A percentile compares a stretch with the other conserved stretches of the same genome.
These are phyloP conservation scores for Cacoxenus indagator DNA, from an alignment of 2,888 invertebrate species.

Conservation along the genomic window DNA sequence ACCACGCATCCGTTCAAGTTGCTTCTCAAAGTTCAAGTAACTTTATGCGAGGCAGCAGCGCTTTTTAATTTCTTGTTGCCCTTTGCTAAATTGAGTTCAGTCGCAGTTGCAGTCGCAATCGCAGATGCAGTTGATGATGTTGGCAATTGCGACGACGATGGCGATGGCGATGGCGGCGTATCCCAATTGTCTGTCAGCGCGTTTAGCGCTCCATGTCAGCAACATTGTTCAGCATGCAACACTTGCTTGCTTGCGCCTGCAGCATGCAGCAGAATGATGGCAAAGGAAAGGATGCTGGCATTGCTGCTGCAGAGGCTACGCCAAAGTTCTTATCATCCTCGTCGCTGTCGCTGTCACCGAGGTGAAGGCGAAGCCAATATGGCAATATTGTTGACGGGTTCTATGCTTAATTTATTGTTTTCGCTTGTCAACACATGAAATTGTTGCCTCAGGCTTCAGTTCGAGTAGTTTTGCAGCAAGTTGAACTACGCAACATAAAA, in stretches of 20 bases:
- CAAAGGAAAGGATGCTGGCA: no score
- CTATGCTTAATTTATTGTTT: constrained; percentile 23
- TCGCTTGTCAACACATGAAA: constrained; percentile 22
- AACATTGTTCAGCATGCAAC: constrained; percentile 10
- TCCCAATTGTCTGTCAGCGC: constrained; percentile 18
- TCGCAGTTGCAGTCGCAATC: neutral
- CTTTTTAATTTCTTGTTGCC: constrained; percentile 22
- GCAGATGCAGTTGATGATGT: neutral
- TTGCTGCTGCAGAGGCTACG: no score
- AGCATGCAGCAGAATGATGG: neutral
- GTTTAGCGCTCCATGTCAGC: no score
- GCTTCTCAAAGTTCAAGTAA: constrained; percentile 10
- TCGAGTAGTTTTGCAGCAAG: neutral
- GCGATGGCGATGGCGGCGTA: no score
- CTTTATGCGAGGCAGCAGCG: neutral
- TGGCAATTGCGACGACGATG: no score
- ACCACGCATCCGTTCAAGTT: neutral
- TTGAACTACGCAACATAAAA: neutral
- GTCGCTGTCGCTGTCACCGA: neutral
- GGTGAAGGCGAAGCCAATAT: constrained; percentile 8
- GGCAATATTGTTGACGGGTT: constrained; percentile 20
- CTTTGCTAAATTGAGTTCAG: constrained; percentile 21
- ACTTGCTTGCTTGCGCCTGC: constrained; percentile 17
- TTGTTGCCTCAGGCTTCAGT: constrained; percentile 5
- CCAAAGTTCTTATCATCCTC: neutral